Evolutionary conservation across 2,888 invertebrate genomes (phyloP).

Genomic region (Alitta virens): DNA sequence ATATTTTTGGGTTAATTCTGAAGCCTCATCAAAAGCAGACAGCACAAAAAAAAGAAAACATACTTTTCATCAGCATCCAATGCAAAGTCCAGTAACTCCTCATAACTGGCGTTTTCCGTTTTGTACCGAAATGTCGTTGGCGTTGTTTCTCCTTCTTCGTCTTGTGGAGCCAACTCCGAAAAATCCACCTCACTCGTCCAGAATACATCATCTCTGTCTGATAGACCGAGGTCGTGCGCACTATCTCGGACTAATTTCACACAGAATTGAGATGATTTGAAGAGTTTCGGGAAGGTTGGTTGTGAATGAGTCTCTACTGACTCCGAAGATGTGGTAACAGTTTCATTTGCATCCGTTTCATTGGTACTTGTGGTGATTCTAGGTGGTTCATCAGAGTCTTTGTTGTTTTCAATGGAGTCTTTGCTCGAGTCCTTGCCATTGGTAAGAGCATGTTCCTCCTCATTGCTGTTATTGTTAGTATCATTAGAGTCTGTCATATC

Average conservation of each 20-base stretch:
- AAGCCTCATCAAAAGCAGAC: too few relatives aligned
- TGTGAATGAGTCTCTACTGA: neutral
- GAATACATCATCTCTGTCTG: conserved; percentile 46
- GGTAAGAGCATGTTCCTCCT: too few relatives aligned
- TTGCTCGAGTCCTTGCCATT: too few relatives aligned
- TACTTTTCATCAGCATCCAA: conserved; percentile 61
- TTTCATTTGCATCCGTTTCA: too few relatives aligned
- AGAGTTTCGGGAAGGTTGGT: neutral
- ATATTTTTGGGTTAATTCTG: too few relatives aligned
- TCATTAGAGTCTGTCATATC: conserved; percentile 35
- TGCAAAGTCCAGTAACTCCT: conserved; percentile 85
- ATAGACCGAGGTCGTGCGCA: conserved; percentile 45
- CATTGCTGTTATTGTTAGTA: too few relatives aligned
- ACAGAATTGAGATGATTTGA: conserved; percentile 28
- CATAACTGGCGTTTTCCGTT: conserved; percentile 78
- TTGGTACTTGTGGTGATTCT: too few relatives aligned
- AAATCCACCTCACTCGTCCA: conserved; percentile 37
- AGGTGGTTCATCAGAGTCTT: too few relatives aligned
- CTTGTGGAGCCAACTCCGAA: conserved; percentile 7
- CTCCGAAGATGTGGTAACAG: neutral
- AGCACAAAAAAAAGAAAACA: too few relatives aligned
- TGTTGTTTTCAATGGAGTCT: too few relatives aligned
- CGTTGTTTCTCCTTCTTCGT: neutral
- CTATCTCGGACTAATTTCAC: conserved; percentile 40
- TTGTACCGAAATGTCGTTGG: conserved; percentile 52